Evolutionary conservation across 1,140 invertebrate genomes (phyloP).

Genomic region (Zaprionus inermis): DNA sequence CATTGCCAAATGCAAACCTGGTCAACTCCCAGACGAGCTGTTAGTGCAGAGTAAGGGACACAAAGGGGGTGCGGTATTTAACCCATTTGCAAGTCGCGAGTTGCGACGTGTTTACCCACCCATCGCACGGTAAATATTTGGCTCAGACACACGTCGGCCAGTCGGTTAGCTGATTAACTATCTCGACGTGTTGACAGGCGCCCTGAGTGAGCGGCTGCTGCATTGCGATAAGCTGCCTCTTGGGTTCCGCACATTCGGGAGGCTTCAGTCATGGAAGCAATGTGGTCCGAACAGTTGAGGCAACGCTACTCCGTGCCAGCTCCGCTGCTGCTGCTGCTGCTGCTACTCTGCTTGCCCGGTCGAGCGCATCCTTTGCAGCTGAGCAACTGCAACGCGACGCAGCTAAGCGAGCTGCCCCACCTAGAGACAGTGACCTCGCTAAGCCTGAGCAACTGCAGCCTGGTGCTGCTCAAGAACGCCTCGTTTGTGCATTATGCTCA

Average conservation of each 20-base stretch:
- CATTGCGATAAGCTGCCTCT: slow-evolving; percentile 59
- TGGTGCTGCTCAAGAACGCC: slow-evolving; percentile 61
- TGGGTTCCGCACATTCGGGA: slow-evolving; percentile 14
- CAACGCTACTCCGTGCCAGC: neutral
- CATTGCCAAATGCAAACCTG: slow-evolving; percentile 12
- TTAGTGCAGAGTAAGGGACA: neutral
- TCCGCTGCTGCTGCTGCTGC: slow-evolving; percentile 14
- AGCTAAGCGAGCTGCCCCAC: slow-evolving; percentile 14
- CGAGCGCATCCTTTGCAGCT: slow-evolving; percentile 38
- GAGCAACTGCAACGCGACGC: slow-evolving; percentile 53
- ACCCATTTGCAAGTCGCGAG: slow-evolving; percentile 31
- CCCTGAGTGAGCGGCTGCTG: slow-evolving; percentile 56
- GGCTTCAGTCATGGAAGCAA: slow-evolving; percentile 50
- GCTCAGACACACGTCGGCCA: slow-evolving; percentile 45
- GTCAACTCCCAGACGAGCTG: slow-evolving; percentile 3
- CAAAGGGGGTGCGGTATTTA: neutral
- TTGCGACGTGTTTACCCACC: slow-evolving; percentile 32
- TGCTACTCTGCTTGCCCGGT: too few relatives aligned
- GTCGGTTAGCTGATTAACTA: slow-evolving; percentile 67
- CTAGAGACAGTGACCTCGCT: slow-evolving; percentile 43
- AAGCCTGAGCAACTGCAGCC: slow-evolving; percentile 60
- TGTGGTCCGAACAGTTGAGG: slow-evolving; percentile 39
- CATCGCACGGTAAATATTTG: slow-evolving; percentile 57
- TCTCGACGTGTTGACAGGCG: slow-evolving; percentile 64
- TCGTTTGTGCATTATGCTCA: slow-evolving; percentile 60